Evolutionary conservation across 23 tunicate species (phyloP).

Genomic region (Oikopleura vanhoeffeni): DNA sequence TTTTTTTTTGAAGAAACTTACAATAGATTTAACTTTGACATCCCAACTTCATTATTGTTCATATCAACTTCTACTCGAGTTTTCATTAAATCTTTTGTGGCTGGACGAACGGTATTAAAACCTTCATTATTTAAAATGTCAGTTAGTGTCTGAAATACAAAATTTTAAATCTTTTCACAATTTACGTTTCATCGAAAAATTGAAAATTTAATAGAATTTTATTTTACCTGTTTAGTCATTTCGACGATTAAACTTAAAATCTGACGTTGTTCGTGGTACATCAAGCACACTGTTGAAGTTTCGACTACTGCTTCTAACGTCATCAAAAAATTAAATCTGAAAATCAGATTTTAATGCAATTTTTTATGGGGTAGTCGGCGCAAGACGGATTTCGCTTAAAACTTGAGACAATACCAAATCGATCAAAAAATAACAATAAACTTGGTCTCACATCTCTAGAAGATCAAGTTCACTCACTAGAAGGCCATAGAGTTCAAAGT

Average conservation of each 20-base stretch:
- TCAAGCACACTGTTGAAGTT: background rate
- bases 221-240: background rate
- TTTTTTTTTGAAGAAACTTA: too few relatives aligned
- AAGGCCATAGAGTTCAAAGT: too few relatives aligned
- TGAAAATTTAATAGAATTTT: background rate
- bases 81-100: background rate
- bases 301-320: background rate
- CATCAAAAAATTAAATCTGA: background rate
- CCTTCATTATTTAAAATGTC: background rate
- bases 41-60: background rate
- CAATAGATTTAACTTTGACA: background rate
- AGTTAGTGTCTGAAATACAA: background rate
- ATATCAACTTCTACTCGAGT: background rate
- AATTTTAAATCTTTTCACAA: background rate
- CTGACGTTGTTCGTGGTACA: background rate
- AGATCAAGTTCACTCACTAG: too few relatives aligned
- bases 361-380: too few relatives aligned
- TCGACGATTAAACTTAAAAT: background rate
- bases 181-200: too few relatives aligned
- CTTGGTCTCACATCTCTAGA: too few relatives aligned
- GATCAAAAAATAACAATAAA: too few relatives aligned
- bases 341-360: too few relatives aligned
- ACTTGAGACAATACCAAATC: too few relatives aligned
- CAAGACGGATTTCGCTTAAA: too few relatives aligned
- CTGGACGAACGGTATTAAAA: background rate